Evolutionary conservation across 2,113 vertebrate species (phyloP).

Genomic region (Alaudala cheleensis): DNA sequence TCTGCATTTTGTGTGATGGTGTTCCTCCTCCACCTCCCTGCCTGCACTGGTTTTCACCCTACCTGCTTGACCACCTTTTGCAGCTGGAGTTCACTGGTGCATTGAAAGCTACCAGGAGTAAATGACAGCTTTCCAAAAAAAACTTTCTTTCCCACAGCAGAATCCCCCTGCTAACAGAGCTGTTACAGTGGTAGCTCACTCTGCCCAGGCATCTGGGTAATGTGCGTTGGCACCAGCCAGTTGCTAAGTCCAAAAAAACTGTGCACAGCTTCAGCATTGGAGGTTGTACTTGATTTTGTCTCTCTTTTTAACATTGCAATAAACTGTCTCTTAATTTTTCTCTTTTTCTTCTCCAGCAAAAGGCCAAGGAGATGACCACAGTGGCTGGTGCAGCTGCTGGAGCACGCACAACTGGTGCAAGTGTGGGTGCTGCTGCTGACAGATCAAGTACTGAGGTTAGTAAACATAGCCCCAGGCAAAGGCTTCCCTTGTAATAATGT

Average conservation of each 20-base stretch:
- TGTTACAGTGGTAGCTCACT: neutral
- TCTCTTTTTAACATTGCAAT: neutral
- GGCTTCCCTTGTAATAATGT: neutral
- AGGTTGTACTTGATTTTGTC: neutral
- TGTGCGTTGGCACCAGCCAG: neutral
- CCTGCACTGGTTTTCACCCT: neutral
- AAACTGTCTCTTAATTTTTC: neutral
- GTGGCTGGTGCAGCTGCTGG: neutral
- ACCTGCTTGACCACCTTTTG: neutral
- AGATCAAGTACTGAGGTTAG: conserved; percentile 16
- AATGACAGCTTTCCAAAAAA: neutral
- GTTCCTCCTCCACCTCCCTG: neutral
- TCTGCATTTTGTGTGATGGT: neutral
- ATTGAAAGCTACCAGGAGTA: neutral
- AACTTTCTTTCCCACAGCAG: neutral
- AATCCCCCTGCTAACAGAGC: neutral
- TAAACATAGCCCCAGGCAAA: neutral
- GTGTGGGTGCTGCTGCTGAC: neutral
- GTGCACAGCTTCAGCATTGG: accelerated
- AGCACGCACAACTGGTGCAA: neutral
- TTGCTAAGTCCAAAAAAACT: neutral
- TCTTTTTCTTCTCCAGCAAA: neutral
- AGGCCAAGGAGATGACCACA: neutral
- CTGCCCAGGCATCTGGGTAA: neutral
- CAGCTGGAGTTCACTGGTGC: neutral